Evolutionary conservation across 2,888 invertebrate genomes (phyloP).

Genomic region (Ditylenchus weischeri): DNA sequence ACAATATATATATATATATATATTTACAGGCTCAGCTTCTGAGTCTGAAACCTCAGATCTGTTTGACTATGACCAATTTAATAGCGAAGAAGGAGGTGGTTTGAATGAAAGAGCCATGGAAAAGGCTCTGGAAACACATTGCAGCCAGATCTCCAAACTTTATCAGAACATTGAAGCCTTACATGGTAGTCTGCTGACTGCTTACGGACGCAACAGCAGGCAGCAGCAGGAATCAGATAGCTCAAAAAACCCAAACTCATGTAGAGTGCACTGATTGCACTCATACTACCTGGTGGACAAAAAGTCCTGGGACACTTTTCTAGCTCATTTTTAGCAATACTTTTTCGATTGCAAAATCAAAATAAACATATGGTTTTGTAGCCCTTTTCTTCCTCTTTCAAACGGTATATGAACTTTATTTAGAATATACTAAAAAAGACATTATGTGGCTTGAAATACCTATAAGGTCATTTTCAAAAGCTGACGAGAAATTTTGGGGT

Average conservation of each 20-base stretch:
- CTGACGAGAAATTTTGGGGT: no score
- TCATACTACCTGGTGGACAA: not conserved
- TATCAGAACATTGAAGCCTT: conserved; percentile 2
- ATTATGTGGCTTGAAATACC: no score
- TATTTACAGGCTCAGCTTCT: not conserved
- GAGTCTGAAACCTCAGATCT: conserved; percentile 4
- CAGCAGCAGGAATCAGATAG: not conserved
- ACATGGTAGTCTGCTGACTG: not conserved
- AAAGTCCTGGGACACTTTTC: no score
- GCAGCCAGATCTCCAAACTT: not conserved
- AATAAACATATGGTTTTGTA: no score
- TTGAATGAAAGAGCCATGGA: conserved; percentile 5
- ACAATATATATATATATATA: no score
- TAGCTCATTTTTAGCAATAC: no score
- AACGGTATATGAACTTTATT: no score
- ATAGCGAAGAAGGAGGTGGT: not conserved
- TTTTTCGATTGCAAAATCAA: no score
- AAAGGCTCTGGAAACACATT: conserved; percentile 4
- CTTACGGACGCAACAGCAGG: not conserved
- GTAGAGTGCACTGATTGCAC: not conserved
- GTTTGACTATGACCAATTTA: not conserved
- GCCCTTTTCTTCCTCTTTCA: no score
- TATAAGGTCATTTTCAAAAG: no score
- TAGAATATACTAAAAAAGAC: no score
- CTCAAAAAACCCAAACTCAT: not conserved